Conservation (phyloP, 2,888 invertebrate species). For the Ashinkailepas kermadecensis region DNA sequence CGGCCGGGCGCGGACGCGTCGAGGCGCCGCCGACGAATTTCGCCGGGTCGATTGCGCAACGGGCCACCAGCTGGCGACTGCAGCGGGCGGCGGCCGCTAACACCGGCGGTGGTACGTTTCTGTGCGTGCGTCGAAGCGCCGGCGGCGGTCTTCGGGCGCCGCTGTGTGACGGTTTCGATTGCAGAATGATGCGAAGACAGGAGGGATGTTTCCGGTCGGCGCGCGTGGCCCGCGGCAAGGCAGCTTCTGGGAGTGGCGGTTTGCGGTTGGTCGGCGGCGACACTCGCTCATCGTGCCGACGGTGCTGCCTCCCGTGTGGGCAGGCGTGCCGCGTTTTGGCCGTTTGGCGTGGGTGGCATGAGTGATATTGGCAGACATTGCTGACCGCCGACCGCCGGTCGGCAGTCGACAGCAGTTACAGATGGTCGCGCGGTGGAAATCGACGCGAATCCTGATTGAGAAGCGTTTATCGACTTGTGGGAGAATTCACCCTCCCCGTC, state of each 20-base stretch:
- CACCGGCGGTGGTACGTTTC: not conserved
- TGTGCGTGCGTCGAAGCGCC: conserved; percentile 9
- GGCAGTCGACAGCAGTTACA: no score
- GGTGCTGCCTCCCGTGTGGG: not conserved
- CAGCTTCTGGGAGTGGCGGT: not conserved
- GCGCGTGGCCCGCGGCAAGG: not conserved
- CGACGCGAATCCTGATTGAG: no score
- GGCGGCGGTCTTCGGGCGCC: not conserved
- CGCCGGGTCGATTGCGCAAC: not conserved
- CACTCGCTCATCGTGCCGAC: not conserved
- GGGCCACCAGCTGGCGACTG: not conserved
- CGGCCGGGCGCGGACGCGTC: not conserved
- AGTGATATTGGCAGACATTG: no score
- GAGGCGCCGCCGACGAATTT: not conserved
- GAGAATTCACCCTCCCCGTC: no score
- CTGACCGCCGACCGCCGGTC: no score
- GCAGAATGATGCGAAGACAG: not conserved
- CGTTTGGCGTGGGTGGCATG: no score
- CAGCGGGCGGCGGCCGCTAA: not conserved
- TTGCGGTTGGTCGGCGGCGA: not conserved
- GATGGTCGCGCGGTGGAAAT: no score
- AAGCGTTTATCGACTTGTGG: no score
- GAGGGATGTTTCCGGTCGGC: not conserved
- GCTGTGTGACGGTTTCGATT: not conserved
- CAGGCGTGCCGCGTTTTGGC: no score